Evolutionary conservation across 2,888 invertebrate species (phyloP).

Genomic region (Watsonalla cultraria): DNA sequence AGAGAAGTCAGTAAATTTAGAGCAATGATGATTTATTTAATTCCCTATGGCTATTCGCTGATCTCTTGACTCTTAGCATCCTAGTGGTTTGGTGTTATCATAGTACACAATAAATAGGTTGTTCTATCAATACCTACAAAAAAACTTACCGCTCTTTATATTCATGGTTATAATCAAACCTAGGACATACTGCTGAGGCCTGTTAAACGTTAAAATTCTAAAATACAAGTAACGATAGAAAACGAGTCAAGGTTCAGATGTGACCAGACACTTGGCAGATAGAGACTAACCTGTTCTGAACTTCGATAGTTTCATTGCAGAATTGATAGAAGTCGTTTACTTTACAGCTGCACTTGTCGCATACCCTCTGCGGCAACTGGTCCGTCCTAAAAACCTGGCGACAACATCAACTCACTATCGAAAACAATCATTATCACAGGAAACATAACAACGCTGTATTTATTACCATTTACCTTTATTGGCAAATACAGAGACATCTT

Average conservation of each 20-base stretch:
- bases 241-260: no score
- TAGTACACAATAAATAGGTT: no score
- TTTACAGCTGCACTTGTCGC: conserved; percentile 84
- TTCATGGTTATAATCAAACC: no score
- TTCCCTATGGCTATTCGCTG: background rate
- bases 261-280: conserved; percentile 1
- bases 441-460: conserved; percentile 8
- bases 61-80: no score
- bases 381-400: conserved; percentile 82
- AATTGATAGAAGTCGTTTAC: conserved; percentile 85
- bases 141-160: no score
- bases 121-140: no score
- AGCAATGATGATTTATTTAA: no score
- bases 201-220: background rate
- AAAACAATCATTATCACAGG: conserved; percentile 15
- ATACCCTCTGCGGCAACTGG: conserved; percentile 84
- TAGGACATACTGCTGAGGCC: background rate
- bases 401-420: conserved; percentile 20
- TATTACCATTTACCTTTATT: conserved; percentile 80
- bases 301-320: conserved; percentile 83
- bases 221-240: no score
- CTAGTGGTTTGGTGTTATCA: no score
- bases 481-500: conserved; percentile 86
- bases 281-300: conserved; percentile 77
- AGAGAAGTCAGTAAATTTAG: background rate